Evolutionary conservation across 2,797 vertebrate genomes (phyloP), one percentile per base, ranked within the genome.

Genomic region (Acipenser ruthenus): DNA sequence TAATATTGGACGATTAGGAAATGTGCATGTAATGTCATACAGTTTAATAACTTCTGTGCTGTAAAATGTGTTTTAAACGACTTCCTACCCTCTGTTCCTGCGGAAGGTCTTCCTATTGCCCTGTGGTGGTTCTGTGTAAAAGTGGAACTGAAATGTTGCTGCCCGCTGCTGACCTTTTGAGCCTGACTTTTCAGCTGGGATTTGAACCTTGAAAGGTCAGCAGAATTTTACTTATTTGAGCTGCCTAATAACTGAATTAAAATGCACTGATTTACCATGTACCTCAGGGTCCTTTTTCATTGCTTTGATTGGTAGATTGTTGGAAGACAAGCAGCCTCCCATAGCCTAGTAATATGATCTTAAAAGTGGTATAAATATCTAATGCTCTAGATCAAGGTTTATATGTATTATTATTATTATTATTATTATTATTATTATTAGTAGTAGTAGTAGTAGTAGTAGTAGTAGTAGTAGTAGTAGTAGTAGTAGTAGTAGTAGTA

Each of bases 1-100:
- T 37, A 37, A 37, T 64, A 64, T 49, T 64, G 50, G 63, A 49
- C 52, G 13, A 64, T 53, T 64, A 18, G 1, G 50, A 50, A 64
- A 53, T 23, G 63, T 52, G 13, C 50, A 10, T 64, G 63, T 53
- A 52, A 64, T 64, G 6, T 13, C 50, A 53, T 53, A 15, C 15
- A 23, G 53, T 64, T 64, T 50, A 64, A 64, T 64, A 10, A 51
- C 49, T 7, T 64, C 50, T 64, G 63, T 13, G 6, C 49, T 2
- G 15, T 64, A 23, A 64, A 12, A 13, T 10, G 7, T 18, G 50
- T 51, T 18, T 7, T 9, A 23, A 10, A 6, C 48, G n/a, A 9
- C 63, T 64, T 10, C 18, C 15, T 37, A 37, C 37, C 37, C 37
- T 37, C 3, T 37, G 37, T 37, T 37, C 37, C 53, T 55, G 53